A percentile compares a stretch with the other conserved stretches of the same genome.
These are phyloP conservation scores for Centropyge bicolor DNA, from an alignment of 2,797 vertebrate genomes.

Conservation along the genomic window DNA sequence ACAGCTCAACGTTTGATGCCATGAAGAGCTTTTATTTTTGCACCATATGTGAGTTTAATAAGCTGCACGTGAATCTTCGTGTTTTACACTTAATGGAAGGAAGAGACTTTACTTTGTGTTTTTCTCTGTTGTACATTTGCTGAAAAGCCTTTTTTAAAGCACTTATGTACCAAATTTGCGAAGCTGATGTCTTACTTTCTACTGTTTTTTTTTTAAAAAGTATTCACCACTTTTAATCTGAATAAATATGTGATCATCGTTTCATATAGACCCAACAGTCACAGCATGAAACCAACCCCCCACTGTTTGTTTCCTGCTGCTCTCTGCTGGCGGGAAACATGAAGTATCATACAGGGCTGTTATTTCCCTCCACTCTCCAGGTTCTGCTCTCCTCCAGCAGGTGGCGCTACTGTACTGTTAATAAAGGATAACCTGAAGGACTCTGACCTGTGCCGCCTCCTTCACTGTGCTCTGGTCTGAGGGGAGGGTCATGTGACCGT, in stretches of 20 bases:
- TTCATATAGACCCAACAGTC: neutral
- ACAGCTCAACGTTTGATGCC: neutral
- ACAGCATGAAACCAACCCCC: rapidly evolving
- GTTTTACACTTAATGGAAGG: constrained; percentile 21
- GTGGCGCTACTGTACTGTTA: neutral
- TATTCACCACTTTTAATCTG: neutral
- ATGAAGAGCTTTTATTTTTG: constrained; percentile 25
- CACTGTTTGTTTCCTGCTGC: constrained; percentile 5
- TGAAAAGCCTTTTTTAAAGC: neutral
- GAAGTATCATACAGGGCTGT: neutral
- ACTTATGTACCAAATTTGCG: constrained; percentile 1
- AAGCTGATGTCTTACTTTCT: constrained; percentile 11
- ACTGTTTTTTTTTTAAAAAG: neutral
- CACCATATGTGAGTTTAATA: constrained; percentile 7
- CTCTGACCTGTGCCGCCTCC: neutral
- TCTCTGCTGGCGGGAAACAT: constrained; percentile 43
- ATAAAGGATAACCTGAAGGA: neutral
- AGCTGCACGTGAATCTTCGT: neutral
- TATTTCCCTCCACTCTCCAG: neutral
- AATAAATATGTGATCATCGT: neutral
- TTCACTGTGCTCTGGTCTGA: too few species aligned
- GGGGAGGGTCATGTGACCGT: neutral
- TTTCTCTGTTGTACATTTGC: neutral
- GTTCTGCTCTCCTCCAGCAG: constrained; percentile 20
- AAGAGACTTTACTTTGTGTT: neutral